Evolutionary conservation across 2,888 invertebrate genomes (phyloP).

Genomic region (Lymantria monacha): DNA sequence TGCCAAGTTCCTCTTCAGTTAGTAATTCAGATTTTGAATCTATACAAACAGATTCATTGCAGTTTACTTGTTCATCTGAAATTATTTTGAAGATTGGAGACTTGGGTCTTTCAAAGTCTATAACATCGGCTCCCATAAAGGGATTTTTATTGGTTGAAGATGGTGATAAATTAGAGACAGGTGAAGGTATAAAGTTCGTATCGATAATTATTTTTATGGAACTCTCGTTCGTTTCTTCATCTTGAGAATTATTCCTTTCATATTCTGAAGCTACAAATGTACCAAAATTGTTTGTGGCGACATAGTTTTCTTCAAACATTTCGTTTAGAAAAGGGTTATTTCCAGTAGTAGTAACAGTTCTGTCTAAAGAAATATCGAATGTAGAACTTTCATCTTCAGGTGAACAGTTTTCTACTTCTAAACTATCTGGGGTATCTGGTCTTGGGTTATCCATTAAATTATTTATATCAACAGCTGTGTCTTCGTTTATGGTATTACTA

Average conservation of each 20-base stretch:
- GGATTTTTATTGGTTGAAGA: constrained; percentile 48
- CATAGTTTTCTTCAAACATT: constrained; percentile 48
- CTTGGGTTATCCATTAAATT: constrained; percentile 18
- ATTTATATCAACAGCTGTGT: constrained; percentile 13
- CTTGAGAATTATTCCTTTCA: constrained; percentile 66
- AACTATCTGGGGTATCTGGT: constrained; percentile 35
- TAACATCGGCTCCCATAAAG: constrained; percentile 45
- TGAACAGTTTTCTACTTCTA: constrained; percentile 40
- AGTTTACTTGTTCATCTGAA: constrained; percentile 49
- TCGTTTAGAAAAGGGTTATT: constrained; percentile 63
- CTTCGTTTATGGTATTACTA: constrained; percentile 7
- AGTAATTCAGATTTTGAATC: constrained; percentile 41
- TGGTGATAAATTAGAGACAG: constrained; percentile 5
- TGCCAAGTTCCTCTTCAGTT: constrained; percentile 47
- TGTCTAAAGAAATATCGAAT: constrained; percentile 39
- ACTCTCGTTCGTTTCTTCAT: constrained; percentile 54
- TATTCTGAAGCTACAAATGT: constrained; percentile 63
- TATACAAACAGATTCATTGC: constrained; percentile 50
- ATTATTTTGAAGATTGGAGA: constrained; percentile 72
- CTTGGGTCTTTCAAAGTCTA: constrained; percentile 57
- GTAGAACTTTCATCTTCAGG: constrained; percentile 43
- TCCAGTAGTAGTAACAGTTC: constrained; percentile 40
- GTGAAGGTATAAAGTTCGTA: constrained; percentile 28
- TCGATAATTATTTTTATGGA: constrained; percentile 55
- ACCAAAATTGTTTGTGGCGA: constrained; percentile 53